phyloP scores from a whole-genome alignment of 2,888 invertebrate genomes.

The Xiphydria camelus region DNA sequence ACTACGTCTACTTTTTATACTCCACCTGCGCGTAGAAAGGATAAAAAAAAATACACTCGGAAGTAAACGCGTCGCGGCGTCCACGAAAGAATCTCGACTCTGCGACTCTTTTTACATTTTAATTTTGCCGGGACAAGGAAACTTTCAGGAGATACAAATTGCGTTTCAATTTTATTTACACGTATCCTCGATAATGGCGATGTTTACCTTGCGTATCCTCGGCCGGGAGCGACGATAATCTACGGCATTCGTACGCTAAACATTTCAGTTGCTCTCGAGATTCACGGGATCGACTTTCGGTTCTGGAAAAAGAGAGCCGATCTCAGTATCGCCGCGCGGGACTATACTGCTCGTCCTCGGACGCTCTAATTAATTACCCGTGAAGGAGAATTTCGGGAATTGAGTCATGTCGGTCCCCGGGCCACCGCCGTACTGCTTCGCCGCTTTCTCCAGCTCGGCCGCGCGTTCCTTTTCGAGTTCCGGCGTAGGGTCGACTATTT shows the following conservation, averaged over 20 bases:
- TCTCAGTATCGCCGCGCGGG: no score
- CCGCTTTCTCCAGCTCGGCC: slow-evolving; percentile 79
- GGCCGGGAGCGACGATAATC: slow-evolving; percentile 13
- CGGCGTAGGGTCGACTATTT: slow-evolving; percentile 80
- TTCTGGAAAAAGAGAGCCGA: slow-evolving; percentile 36
- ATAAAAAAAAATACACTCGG: no score
- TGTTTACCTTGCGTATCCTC: slow-evolving; percentile 4
- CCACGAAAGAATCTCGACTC: no score
- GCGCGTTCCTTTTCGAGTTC: slow-evolving; percentile 75
- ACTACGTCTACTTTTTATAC: no score
- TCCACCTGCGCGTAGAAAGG: no score
- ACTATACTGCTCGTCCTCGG: no score
- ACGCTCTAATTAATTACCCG: no score
- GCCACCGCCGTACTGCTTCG: slow-evolving; percentile 76
- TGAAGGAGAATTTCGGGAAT: slow-evolving; percentile 85
- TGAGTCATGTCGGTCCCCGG: slow-evolving; percentile 82
- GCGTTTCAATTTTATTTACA: slow-evolving; percentile 20
- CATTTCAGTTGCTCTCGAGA: slow-evolving; percentile 14
- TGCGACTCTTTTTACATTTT: no score
- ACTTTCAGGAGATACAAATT: slow-evolving; percentile 20
- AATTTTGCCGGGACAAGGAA: no score
- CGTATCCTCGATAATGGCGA: slow-evolving; percentile 2
- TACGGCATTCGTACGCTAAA: slow-evolving; percentile 18
- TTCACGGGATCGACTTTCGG: slow-evolving; percentile 31
- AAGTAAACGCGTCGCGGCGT: no score